phyloP scores from a whole-genome alignment of 2,113 vertebrate species.

The Pelvicachromis taeniatus region DNA sequence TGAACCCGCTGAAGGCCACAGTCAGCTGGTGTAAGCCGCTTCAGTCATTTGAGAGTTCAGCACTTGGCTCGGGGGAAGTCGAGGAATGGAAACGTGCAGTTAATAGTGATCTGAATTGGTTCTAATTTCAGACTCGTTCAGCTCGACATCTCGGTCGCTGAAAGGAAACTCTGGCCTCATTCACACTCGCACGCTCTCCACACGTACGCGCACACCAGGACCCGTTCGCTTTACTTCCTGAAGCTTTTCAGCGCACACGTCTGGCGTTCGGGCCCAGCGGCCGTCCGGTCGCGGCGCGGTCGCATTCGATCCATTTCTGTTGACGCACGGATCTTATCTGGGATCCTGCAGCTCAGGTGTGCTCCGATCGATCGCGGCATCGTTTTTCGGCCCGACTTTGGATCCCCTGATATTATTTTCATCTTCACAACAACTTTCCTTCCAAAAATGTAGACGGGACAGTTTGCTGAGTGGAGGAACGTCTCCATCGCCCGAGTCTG shows the following conservation, averaged over 20 bases:
- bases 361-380: conserved; percentile 7
- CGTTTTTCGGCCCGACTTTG: neutral
- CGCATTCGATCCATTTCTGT: neutral
- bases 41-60: neutral
- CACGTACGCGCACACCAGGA: neutral
- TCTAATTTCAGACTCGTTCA: neutral
- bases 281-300: neutral
- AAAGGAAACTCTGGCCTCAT: neutral
- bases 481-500: neutral
- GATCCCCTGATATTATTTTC: conserved; percentile 4
- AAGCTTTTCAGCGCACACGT: neutral
- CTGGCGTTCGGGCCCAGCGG: neutral
- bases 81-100: neutral
- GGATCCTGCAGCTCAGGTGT: neutral
- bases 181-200: neutral
- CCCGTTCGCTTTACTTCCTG: neutral
- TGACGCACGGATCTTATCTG: neutral
- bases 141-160: neutral
- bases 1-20: neutral
- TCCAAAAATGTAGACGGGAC: neutral
- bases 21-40: neutral
- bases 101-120: neutral
- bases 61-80: neutral
- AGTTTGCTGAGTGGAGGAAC: conserved; percentile 4
- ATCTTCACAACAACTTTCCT: neutral